Conservation (phyloP, 2,888 invertebrate genomes). For the Lasioglossum figueresi region DNA sequence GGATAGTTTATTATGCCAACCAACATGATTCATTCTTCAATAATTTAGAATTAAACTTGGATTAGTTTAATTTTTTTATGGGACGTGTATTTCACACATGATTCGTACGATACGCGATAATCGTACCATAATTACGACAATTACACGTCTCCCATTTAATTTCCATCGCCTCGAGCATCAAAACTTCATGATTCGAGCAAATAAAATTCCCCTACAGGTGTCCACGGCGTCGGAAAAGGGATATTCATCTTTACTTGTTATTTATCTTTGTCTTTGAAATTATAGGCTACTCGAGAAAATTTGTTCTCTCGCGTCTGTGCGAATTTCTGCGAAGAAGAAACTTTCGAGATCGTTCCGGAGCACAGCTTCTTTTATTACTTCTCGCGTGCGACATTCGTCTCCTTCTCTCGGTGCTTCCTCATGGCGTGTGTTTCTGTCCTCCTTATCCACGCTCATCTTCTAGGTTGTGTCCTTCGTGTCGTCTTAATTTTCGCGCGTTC, state of each 20-base stretch:
- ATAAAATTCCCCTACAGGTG: slow-evolving; percentile 40
- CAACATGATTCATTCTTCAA: not conserved
- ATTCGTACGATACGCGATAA: no score
- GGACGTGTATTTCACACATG: no score
- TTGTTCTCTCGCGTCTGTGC: slow-evolving; percentile 56
- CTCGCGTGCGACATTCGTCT: slow-evolving; percentile 9
- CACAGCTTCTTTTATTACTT: slow-evolving; percentile 59
- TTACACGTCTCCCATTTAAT: slow-evolving; percentile 38
- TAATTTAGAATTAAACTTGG: not conserved
- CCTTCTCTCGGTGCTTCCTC: not conserved
- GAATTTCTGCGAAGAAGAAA: slow-evolving; percentile 43
- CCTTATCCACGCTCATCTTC: not conserved
- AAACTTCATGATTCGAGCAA: slow-evolving; percentile 51
- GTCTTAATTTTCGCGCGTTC: slow-evolving; percentile 53
- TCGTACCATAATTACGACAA: not conserved
- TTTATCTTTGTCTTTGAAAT: slow-evolving; percentile 38
- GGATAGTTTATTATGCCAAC: not conserved
- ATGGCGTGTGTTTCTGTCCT: not conserved
- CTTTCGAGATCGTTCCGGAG: slow-evolving; percentile 25
- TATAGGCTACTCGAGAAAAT: slow-evolving; percentile 64
- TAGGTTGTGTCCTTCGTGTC: slow-evolving; percentile 17
- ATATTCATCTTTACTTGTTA: slow-evolving; percentile 59
- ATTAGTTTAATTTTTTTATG: no score
- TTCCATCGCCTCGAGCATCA: slow-evolving; percentile 30
- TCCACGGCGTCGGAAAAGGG: slow-evolving; percentile 18